A percentile compares a stretch with the other conserved stretches of the same genome.
Conservation (phyloP, 2,113 vertebrate genomes). For the Apaloderma vittatum region DNA sequence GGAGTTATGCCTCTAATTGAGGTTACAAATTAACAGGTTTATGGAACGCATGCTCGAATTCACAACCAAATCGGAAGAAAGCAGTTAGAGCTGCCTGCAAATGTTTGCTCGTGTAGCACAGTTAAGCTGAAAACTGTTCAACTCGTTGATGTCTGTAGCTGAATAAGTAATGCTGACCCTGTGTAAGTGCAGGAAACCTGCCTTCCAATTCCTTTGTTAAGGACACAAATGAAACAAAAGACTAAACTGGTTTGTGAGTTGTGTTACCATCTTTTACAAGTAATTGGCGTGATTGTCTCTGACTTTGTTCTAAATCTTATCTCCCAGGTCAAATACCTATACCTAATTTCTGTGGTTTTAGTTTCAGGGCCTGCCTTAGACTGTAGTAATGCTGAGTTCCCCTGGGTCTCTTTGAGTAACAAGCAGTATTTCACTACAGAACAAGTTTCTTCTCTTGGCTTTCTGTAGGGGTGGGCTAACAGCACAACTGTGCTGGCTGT, state of each 20-base stretch:
- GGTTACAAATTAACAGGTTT: conserved; percentile 27
- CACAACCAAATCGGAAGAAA: background rate
- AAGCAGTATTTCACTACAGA: background rate
- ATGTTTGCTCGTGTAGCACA: background rate
- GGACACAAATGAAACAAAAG: background rate
- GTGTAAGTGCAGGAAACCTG: conserved; percentile 39
- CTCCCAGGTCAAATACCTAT: conserved; percentile 16
- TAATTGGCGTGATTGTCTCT: conserved; percentile 45
- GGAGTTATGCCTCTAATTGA: conserved; percentile 28
- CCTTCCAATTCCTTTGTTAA: background rate
- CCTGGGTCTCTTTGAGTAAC: background rate
- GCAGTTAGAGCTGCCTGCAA: background rate
- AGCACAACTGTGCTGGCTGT: background rate
- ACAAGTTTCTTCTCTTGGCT: conserved; percentile 34
- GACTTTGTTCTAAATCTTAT: conserved; percentile 17
- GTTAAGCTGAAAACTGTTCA: background rate
- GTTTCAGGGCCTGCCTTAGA: conserved; percentile 63
- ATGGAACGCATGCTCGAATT: background rate
- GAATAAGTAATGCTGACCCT: background rate
- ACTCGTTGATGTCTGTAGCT: background rate
- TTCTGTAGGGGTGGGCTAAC: conserved; percentile 46
- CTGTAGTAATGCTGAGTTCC: conserved; percentile 4
- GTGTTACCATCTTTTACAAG: background rate
- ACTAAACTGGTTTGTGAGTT: conserved; percentile 2
- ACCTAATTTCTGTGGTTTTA: conserved; percentile 7